Conservation (phyloP, 2,797 vertebrate genomes). For the Coranthus polyacanthus region DNA sequence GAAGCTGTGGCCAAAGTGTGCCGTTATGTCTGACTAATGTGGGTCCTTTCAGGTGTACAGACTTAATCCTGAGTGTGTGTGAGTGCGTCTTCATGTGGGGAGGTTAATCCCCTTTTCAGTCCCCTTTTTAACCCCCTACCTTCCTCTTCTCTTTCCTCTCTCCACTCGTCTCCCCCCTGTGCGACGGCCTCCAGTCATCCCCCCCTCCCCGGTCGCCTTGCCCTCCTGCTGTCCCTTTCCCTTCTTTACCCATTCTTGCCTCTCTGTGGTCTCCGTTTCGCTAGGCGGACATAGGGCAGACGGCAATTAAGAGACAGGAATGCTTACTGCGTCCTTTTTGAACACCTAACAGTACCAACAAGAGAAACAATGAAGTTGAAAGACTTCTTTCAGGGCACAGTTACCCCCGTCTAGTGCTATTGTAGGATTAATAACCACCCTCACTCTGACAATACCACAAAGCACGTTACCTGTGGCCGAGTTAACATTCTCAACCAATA, state of each 20-base stretch:
- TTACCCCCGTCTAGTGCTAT: background rate
- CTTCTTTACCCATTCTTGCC: conserved; percentile 5
- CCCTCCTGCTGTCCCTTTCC: conserved; percentile 35
- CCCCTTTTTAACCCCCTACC: conserved; percentile 53
- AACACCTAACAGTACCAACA: background rate
- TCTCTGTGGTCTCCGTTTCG: conserved; percentile 27
- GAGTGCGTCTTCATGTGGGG: conserved; percentile 22
- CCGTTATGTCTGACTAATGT: conserved; percentile 11
- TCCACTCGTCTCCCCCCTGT: background rate
- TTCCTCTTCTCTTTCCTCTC: conserved; percentile 43
- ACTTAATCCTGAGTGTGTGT: conserved; percentile 16
- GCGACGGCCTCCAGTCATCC: conserved; percentile 35
- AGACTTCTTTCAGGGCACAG: background rate
- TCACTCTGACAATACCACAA: background rate
- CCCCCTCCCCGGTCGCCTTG: conserved; percentile 20
- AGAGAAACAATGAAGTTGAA: conserved; percentile 12
- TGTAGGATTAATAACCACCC: no score
- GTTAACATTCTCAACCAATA: background rate
- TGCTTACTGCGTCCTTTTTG: conserved; percentile 7
- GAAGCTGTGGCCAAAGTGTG: background rate
- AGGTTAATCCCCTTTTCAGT: conserved; percentile 41
- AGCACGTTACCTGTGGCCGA: background rate
- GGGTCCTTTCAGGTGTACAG: conserved; percentile 26
- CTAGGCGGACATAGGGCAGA: conserved; percentile 2
- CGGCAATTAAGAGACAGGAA: conserved; percentile 33